Base-by-base conservation (phyloP, 2,888 invertebrate genomes). In the Octodonta nipae region DNA sequence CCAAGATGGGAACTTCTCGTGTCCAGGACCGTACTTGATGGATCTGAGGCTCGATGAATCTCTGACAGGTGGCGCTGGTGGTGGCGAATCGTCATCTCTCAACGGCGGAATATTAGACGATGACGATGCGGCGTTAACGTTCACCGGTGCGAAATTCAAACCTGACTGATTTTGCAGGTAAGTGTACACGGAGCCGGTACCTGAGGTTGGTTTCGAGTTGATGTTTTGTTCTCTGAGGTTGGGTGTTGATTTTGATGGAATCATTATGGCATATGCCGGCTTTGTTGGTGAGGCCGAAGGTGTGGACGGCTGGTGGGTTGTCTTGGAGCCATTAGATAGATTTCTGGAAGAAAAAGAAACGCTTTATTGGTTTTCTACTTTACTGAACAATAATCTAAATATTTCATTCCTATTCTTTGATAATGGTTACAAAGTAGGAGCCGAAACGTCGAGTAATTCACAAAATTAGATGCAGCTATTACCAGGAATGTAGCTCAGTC, bases 1-100 rank as follows among this genome's bases (percentile, higher is more conserved):
- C 78, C 78, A 79, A 38, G 78, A 78, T 2, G 79, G 78, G 53
- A 73, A 78, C 54, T 78, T 79, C 57, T 78, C 79, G 64, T 79
- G 78, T 38, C 75, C 76, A 36, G 76, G 73, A 27, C 75, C 74
- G 61, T 75, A 75, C 47, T 71, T 71, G 49, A 74, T 68, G 44
- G 70, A 69, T 55, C 73, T 74, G 54, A 78, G 68, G 51, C 73
- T 75, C 39, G 76, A 73, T 15, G 75, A 69, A 58, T 78, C 77
- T 45, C 78, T 64, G 28, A 74, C 73, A 26, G 78, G 76, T 16
- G 75, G 70, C 38, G 68, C 66, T 25, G 70, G 69, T 14, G 70
- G 68, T 43, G 69, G 67, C 29, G 68, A 68, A 15, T 65, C 63
- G 41, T 62, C 65, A 58, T 67, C 63, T 49, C 67, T 56, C 34